Conservation (phyloP, 1,140 invertebrate species). For the Cepaea nemoralis region DNA sequence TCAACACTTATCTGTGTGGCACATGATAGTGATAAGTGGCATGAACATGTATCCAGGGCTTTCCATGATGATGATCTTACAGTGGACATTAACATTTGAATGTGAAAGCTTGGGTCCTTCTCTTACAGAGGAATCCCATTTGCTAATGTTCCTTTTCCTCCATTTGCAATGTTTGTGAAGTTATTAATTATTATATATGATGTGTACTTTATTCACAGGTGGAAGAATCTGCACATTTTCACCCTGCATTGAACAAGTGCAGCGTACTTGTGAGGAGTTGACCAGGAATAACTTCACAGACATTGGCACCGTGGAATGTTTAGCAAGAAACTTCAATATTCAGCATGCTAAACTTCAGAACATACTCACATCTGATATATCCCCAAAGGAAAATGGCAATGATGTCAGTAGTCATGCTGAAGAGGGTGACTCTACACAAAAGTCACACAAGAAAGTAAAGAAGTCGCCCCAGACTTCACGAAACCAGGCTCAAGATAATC, state of each 20-base stretch:
- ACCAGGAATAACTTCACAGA: slow-evolving; percentile 83
- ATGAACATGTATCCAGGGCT: too few relatives aligned
- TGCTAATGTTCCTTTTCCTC: too few relatives aligned
- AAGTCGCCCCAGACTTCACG: background rate
- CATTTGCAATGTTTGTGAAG: too few relatives aligned
- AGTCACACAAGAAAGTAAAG: slow-evolving; percentile 21
- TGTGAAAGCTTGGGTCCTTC: too few relatives aligned
- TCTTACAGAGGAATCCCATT: too few relatives aligned
- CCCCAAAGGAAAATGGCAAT: background rate
- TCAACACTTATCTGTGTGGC: too few relatives aligned
- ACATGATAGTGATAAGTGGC: too few relatives aligned
- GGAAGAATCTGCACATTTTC: slow-evolving; percentile 96
- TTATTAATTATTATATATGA: too few relatives aligned
- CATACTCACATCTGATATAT: slow-evolving; percentile 56
- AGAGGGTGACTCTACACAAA: background rate
- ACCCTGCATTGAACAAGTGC: slow-evolving; percentile 98
- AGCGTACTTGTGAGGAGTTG: slow-evolving; percentile 84
- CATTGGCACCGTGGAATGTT: slow-evolving; percentile 87
- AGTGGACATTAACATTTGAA: too few relatives aligned
- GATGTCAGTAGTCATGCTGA: background rate
- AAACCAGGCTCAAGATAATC: background rate
- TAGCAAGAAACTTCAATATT: slow-evolving; percentile 86
- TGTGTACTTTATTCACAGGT: slow-evolving; percentile 77
- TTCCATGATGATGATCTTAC: too few relatives aligned
- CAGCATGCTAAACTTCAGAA: slow-evolving; percentile 80